phyloP scores from a whole-genome alignment of 2,797 vertebrate genomes.

The Amniataba percoides region DNA sequence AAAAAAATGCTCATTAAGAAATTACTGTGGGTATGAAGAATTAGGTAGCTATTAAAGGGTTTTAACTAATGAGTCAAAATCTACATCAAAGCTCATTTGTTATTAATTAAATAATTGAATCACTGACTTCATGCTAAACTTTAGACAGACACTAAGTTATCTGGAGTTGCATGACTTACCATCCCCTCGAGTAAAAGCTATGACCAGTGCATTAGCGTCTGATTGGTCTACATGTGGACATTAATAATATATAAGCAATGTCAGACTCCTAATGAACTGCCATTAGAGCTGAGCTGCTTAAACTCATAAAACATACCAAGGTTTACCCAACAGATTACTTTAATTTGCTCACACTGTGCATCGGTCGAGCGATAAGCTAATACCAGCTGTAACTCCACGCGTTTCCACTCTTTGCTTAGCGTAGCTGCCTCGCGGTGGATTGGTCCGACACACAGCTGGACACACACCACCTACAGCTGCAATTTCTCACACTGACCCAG shows the following conservation, averaged over 20 bases:
- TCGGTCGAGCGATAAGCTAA: background rate
- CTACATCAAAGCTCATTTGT: background rate
- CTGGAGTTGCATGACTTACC: background rate
- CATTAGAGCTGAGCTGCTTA: constrained; percentile 27
- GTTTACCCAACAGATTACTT: constrained; percentile 31
- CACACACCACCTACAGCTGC: background rate
- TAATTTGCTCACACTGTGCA: constrained; percentile 19
- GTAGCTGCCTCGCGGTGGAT: background rate
- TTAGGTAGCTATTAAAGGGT: background rate
- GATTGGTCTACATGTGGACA: background rate
- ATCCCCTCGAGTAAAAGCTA: background rate
- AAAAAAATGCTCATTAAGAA: background rate
- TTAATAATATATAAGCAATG: constrained; percentile 28
- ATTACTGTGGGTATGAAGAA: background rate
- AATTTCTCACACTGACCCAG: background rate
- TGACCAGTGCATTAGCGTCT: background rate
- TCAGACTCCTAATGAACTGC: constrained; percentile 30
- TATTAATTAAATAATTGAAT: background rate
- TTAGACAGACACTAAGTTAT: background rate
- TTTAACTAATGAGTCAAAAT: background rate
- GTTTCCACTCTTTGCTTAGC: constrained; percentile 5
- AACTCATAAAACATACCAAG: constrained; percentile 17
- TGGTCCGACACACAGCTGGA: constrained; percentile 1
- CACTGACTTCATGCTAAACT: background rate
- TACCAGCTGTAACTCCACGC: constrained; percentile 2